These are phyloP conservation scores for Mystacides longicornis DNA, from an alignment of 2,888 invertebrate species.

Conservation along the genomic window DNA sequence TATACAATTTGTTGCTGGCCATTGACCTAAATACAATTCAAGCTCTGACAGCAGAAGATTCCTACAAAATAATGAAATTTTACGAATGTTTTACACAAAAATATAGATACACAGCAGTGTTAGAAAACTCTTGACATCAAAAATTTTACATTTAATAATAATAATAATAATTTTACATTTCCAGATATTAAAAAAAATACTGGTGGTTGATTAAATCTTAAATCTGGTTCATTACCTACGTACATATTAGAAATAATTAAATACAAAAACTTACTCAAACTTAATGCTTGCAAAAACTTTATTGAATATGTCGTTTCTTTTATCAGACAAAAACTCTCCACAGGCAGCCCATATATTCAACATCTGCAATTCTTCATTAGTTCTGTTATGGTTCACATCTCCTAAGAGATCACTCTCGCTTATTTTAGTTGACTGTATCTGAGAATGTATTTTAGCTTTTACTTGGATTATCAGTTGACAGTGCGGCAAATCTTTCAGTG, in stretches of 20 bases:
- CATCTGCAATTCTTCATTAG: background rate
- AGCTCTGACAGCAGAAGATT: constrained; percentile 15
- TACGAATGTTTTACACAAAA: background rate
- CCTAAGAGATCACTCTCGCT: too few relatives aligned
- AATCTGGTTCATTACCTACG: too few relatives aligned
- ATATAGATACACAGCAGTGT: background rate
- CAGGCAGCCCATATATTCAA: constrained; percentile 19
- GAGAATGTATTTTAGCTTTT: constrained; percentile 17
- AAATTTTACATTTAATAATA: too few relatives aligned
- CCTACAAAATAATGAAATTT: constrained; percentile 11
- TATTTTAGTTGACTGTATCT: constrained; percentile 3
- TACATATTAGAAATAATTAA: background rate
- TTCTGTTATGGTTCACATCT: constrained; percentile 8
- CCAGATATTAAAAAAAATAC: too few relatives aligned
- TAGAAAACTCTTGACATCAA: background rate
- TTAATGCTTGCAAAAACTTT: constrained; percentile 13
- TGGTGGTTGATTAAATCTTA: too few relatives aligned
- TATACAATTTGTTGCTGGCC: constrained; percentile 18
- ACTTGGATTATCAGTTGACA: constrained; percentile 16
- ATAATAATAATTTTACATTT: too few relatives aligned
- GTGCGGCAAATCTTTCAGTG: constrained; percentile 5
- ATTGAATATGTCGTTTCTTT: constrained; percentile 8
- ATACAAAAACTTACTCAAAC: constrained; percentile 16
- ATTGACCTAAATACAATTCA: background rate
- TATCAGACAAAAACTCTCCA: constrained; percentile 7